Evolutionary conservation across 2,888 invertebrate species (phyloP), one percentile per base, ranked within the genome.

Genomic region (Isoperla grammatica): DNA sequence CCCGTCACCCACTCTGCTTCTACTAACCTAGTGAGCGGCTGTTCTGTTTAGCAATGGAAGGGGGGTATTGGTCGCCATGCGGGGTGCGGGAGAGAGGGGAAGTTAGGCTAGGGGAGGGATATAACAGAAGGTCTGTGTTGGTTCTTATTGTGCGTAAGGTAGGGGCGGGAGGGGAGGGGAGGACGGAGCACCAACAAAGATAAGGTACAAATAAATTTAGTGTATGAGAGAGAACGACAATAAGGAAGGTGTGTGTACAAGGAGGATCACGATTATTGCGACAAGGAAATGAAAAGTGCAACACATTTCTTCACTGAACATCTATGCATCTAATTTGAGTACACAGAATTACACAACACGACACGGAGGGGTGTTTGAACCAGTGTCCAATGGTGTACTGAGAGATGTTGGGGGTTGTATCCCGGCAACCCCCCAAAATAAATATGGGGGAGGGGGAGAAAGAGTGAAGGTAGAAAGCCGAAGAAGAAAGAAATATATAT

Each of bases 71-170:
- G 48, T 19, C 45, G 20, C n/a, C 57, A 48, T 50, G 49, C 12
- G 23, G 13, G n/a, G 22, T 19, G 15, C 17, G 20, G n/a, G n/a
- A 48, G 43, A 46, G 45, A 46, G 57, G 49, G 57, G 45, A 37
- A 39, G 57, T 35, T 46, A 46, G 57, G 48, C 20, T 46, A 37
- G 57, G 37, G 48, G 45, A 19, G 45, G 29, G 17, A 29, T 35
- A 23, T 19, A 57, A 61, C 61, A 61, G 61, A 61, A 57, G 61
- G 61, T 61, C 58, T 61, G 61, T 61, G 58, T 61, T 53, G 50
- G 49, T 35, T 22, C 42, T 53, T 37, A 48, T 58, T 61, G 61
- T 58, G 61, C 40, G 61, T 22, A 49, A 46, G 19, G 57, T 15
- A 37, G 20, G 61, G 50, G 56, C 54, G 54, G 58, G 48, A 43